Evolutionary conservation across 2,113 vertebrate species (phyloP).

Genomic region (Cariama cristata): DNA sequence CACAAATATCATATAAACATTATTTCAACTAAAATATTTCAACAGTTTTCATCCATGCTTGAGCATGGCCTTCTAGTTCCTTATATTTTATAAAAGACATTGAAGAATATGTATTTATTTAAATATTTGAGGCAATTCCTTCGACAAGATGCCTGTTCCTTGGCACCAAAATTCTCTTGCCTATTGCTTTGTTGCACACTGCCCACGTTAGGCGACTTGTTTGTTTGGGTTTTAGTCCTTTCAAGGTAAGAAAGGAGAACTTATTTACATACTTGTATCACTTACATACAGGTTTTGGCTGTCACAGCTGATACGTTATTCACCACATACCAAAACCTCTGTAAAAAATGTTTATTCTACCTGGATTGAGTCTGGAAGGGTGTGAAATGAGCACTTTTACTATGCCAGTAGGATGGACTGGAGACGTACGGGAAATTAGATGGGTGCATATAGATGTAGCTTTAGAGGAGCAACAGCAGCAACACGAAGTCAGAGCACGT

Average conservation of each 20-base stretch:
- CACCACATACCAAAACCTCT: background rate
- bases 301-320: background rate
- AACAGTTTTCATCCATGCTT: background rate
- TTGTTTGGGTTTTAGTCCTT: background rate
- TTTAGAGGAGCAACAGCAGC: background rate
- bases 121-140: background rate
- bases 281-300: background rate
- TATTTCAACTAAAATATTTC: background rate
- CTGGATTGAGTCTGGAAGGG: background rate
- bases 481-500: background rate
- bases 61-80: background rate
- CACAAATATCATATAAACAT: background rate
- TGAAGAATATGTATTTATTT: background rate
- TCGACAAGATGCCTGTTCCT: background rate
- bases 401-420: background rate
- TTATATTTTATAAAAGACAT: background rate
- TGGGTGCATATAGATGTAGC: fast-evolving
- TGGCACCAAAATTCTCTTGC: background rate
- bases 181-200: background rate
- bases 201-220: background rate
- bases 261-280: background rate
- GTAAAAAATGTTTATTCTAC: background rate
- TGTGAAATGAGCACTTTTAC: background rate
- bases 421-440: fast-evolving
- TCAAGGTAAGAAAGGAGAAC: background rate